Evolutionary conservation across 2,113 vertebrate species (phyloP).

Genomic region (Chauna torquata): DNA sequence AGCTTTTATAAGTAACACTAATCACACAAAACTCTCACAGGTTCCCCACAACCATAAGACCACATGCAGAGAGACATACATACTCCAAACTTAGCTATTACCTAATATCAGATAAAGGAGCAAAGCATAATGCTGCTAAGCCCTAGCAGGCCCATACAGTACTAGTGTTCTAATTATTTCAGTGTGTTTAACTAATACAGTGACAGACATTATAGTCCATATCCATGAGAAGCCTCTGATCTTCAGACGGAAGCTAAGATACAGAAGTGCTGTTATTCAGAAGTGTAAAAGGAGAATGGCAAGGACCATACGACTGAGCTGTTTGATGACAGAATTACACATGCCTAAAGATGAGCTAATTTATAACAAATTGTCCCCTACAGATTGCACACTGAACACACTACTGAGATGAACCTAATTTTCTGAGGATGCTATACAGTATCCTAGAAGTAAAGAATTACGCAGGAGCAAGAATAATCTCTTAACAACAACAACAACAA

Average conservation of each 20-base stretch:
- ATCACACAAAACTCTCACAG: neutral
- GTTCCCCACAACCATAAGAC: neutral
- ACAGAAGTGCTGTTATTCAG: neutral
- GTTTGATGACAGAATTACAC: neutral
- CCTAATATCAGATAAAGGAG: neutral
- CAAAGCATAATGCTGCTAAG: neutral
- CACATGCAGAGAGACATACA: neutral
- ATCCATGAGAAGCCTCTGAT: neutral
- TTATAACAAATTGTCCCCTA: neutral
- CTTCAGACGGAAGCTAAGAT: neutral
- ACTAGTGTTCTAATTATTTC: neutral
- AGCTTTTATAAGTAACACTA: neutral
- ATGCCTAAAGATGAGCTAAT: neutral
- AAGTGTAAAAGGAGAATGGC: neutral
- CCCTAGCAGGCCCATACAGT: rapidly evolving
- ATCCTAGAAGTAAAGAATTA: neutral
- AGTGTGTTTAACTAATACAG: neutral
- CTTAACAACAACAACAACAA: neutral
- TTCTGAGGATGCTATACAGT: neutral
- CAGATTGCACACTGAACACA: neutral
- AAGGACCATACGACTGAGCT: neutral
- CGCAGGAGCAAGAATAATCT: neutral
- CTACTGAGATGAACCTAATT: neutral
- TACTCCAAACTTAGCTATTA: neutral
- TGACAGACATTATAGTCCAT: neutral